These are phyloP conservation scores for Drosophila leonis DNA, from an alignment of 2,888 invertebrate species.

Conservation along the genomic window DNA sequence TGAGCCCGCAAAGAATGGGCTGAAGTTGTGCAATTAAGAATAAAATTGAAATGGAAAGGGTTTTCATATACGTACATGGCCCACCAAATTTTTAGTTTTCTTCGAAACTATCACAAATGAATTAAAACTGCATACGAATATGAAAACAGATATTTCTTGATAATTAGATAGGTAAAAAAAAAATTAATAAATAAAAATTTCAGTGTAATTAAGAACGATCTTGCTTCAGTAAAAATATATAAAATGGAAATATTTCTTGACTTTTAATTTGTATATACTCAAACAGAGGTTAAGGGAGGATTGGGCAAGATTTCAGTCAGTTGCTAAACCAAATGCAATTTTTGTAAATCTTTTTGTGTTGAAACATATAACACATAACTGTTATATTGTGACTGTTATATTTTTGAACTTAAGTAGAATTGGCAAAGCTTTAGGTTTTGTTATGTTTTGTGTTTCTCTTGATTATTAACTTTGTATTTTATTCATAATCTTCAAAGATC, in stretches of 20 bases:
- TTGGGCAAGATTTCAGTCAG: too few relatives aligned
- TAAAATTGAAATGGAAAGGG: slow-evolving; percentile 9
- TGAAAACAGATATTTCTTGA: slow-evolving; percentile 8
- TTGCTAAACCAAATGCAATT: not conserved
- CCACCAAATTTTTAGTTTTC: not conserved
- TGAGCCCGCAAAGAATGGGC: slow-evolving; percentile 90
- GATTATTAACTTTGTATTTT: not conserved
- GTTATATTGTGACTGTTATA: not conserved
- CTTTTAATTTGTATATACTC: not conserved
- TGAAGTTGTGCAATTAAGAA: slow-evolving; percentile 79
- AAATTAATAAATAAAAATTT: not conserved
- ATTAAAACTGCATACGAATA: not conserved
- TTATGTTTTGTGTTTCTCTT: not conserved
- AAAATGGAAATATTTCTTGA: not conserved
- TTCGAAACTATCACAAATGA: not conserved
- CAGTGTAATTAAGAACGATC: not conserved
- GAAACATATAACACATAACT: not conserved
- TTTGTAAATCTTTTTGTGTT: not conserved
- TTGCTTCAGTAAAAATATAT: slow-evolving; percentile 1
- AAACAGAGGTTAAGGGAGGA: too few relatives aligned
- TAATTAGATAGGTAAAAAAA: slow-evolving; percentile 10
- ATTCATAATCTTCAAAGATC: not conserved
- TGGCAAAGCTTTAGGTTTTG: not conserved
- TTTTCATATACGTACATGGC: not conserved
- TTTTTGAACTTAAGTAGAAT: not conserved